A percentile compares a stretch with the other conserved stretches of the same genome.
Conservation (phyloP, 2,797 vertebrate genomes). For the Pseudochirops cupreus region DNA sequence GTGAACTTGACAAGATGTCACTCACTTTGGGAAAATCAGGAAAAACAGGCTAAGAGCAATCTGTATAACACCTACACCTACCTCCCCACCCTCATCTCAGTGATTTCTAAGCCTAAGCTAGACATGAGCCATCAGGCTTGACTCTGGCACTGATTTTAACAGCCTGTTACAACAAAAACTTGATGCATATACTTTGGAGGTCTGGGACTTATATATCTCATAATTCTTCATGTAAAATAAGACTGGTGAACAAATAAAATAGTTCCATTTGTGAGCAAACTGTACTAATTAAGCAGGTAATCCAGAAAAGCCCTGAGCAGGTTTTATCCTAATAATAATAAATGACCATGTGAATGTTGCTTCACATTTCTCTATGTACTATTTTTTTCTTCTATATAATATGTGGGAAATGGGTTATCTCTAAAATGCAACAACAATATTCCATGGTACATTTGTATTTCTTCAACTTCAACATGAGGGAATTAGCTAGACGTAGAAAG, state of each 20-base stretch:
- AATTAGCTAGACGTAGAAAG: neutral
- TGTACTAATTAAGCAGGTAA: neutral
- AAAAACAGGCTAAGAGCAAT: constrained; percentile 11
- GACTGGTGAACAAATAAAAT: neutral
- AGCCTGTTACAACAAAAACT: neutral
- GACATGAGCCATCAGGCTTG: neutral
- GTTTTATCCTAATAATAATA: neutral
- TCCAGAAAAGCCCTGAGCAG: neutral
- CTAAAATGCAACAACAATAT: neutral
- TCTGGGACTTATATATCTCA: neutral
- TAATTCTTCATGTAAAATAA: neutral
- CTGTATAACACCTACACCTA: neutral
- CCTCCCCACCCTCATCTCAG: neutral
- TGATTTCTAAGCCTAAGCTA: neutral
- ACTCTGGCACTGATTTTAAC: neutral
- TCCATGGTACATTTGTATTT: neutral
- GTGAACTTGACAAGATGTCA: neutral
- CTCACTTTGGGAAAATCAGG: neutral
- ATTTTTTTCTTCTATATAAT: neutral
- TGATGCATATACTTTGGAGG: neutral
- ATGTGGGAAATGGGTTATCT: neutral
- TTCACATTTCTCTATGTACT: neutral
- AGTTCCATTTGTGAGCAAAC: neutral
- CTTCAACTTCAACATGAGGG: neutral
- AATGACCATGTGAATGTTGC: neutral